Evolutionary conservation across 2,113 vertebrate genomes (phyloP).

Genomic region (Paracanthobrama guichenoti): DNA sequence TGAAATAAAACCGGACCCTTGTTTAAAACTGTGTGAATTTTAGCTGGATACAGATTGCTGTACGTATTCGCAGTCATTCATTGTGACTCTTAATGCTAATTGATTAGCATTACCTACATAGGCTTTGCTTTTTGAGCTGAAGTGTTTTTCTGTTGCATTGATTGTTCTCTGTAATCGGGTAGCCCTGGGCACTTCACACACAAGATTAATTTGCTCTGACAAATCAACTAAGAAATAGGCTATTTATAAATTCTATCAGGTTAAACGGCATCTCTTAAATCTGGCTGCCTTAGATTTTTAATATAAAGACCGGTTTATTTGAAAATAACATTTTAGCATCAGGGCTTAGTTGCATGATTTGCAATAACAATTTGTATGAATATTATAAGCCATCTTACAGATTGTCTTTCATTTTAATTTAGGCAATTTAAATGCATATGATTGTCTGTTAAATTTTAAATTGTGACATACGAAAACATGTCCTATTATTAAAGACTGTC

Average conservation of each 20-base stretch:
- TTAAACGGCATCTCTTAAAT: conserved; percentile 13
- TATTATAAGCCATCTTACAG: conserved; percentile 6
- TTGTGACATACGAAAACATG: not conserved
- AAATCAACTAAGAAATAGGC: conserved; percentile 10
- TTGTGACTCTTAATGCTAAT: conserved; percentile 42
- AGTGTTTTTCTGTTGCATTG: conserved; percentile 22
- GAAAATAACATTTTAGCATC: not conserved
- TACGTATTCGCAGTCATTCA: conserved; percentile 49
- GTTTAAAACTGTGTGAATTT: conserved; percentile 54
- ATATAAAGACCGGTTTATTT: not conserved
- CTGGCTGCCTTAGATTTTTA: not conserved
- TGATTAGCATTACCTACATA: conserved; percentile 26
- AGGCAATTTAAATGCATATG: not conserved
- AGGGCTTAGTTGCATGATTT: conserved; percentile 27
- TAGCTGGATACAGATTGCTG: conserved; percentile 43
- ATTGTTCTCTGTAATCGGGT: conserved; percentile 3
- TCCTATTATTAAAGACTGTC: not conserved
- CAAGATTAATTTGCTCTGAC: conserved; percentile 8
- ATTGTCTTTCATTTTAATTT: not conserved
- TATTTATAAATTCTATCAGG: conserved; percentile 9
- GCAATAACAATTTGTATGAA: conserved; percentile 20
- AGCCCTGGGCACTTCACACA: not conserved
- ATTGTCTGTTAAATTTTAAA: not conserved
- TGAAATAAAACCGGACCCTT: conserved; percentile 37
- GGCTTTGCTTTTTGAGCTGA: conserved; percentile 31